phyloP scores from a whole-genome alignment of 2,888 invertebrate genomes.

The Tridacna crocea region DNA sequence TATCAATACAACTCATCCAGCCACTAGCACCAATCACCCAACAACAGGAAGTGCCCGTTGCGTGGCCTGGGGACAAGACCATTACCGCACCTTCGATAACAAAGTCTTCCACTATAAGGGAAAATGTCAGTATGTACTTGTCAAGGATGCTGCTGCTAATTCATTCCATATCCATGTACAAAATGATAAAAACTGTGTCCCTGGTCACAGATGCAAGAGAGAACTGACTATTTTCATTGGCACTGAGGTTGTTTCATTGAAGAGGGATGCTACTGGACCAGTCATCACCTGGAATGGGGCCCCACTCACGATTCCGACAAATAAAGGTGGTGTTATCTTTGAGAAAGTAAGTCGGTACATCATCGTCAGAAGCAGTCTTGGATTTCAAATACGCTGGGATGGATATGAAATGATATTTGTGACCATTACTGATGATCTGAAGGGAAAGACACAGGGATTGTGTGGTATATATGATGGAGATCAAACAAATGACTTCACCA shows the following conservation, averaged over 20 bases:
- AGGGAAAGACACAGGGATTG: slow-evolving; percentile 91
- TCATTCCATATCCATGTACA: slow-evolving; percentile 88
- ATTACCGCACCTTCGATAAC: slow-evolving; percentile 94
- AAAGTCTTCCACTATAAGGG: slow-evolving; percentile 90
- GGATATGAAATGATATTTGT: slow-evolving; percentile 84
- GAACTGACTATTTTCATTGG: slow-evolving; percentile 89
- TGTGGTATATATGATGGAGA: slow-evolving; percentile 92
- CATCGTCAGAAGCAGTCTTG: slow-evolving; percentile 88
- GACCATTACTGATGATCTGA: slow-evolving; percentile 81
- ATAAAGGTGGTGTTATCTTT: slow-evolving; percentile 88
- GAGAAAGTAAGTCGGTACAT: slow-evolving; percentile 90
- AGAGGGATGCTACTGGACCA: slow-evolving; percentile 63
- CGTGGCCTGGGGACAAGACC: slow-evolving; percentile 91
- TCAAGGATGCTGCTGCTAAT: slow-evolving; percentile 88
- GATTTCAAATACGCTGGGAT: slow-evolving; percentile 91
- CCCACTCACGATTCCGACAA: slow-evolving; percentile 65
- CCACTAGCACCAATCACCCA: slow-evolving; percentile 40
- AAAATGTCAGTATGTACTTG: slow-evolving; percentile 89
- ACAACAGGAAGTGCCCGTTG: slow-evolving; percentile 87
- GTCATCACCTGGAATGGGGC: slow-evolving; percentile 67
- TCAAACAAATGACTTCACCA: slow-evolving; percentile 88
- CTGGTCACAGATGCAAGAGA: slow-evolving; percentile 85
- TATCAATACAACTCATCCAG: slow-evolving; percentile 43
- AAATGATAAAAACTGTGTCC: slow-evolving; percentile 86
- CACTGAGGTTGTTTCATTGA: slow-evolving; percentile 85